These are phyloP conservation scores for Pachyuromys duprasi DNA, from an alignment of 2,797 vertebrate species.

Conservation along the genomic window DNA sequence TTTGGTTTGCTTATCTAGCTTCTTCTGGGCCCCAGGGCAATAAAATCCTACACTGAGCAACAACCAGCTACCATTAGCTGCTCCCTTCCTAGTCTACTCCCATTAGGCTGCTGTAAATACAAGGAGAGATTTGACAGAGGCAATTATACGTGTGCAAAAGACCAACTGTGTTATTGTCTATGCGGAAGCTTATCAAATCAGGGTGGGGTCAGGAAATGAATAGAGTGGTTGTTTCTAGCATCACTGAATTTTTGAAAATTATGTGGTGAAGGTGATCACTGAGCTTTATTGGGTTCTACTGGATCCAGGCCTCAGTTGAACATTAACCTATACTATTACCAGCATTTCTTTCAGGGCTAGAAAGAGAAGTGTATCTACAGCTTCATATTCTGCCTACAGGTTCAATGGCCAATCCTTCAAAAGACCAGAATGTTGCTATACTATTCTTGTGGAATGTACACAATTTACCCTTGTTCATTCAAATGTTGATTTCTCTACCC, in stretches of 20 bases:
- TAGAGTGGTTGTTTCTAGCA: not conserved
- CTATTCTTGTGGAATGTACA: no score
- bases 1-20: constrained; percentile 16
- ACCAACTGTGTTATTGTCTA: not conserved
- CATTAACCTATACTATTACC: constrained; percentile 14
- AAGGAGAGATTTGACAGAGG: not conserved
- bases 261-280: constrained; percentile 4
- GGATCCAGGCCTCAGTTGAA: constrained; percentile 16
- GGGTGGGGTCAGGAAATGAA: not conserved
- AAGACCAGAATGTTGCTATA: not conserved
- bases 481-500: no score
- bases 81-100: not conserved
- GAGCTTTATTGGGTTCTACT: constrained; percentile 30
- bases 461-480: no score
- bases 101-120: constrained; percentile 11
- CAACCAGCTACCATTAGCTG: not conserved
- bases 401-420: constrained; percentile 23
- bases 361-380: constrained; percentile 16
- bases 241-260: constrained; percentile 42
- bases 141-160: constrained; percentile 33
- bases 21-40: constrained; percentile 37
- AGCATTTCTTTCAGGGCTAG: constrained; percentile 15
- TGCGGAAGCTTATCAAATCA: not conserved
- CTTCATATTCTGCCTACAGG: not conserved
- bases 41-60: constrained; percentile 53